Evolutionary conservation across 2,888 invertebrate species (phyloP).

Genomic region (Melieria omissa): DNA sequence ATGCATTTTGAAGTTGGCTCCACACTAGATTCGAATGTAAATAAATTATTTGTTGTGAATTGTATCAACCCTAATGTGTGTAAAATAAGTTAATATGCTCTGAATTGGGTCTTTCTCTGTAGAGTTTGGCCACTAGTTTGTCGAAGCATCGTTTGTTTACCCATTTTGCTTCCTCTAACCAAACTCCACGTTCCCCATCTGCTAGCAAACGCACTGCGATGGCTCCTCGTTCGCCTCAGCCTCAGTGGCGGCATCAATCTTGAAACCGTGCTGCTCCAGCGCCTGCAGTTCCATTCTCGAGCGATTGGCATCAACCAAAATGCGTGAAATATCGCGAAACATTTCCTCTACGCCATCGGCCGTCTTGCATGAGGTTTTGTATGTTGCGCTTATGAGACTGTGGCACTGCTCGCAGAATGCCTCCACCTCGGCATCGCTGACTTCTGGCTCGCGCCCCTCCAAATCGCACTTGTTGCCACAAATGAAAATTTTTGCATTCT

Average conservation of each 20-base stretch:
- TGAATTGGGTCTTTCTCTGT: too few species aligned
- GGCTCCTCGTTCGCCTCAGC: slow-evolving; percentile 67
- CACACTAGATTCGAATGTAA: too few species aligned
- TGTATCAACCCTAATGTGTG: too few species aligned
- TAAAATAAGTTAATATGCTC: too few species aligned
- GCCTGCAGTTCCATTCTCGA: slow-evolving; percentile 85
- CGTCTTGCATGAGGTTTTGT: slow-evolving; percentile 90
- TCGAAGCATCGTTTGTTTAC: background rate
- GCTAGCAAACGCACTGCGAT: slow-evolving; percentile 64
- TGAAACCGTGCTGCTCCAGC: slow-evolving; percentile 81
- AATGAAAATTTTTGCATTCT: slow-evolving; percentile 94
- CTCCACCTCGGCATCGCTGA: slow-evolving; percentile 88
- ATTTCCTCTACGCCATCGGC: slow-evolving; percentile 89
- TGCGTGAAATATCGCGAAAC: slow-evolving; percentile 88
- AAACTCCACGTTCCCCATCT: slow-evolving; percentile 62
- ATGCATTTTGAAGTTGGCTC: too few species aligned
- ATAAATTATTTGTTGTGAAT: too few species aligned
- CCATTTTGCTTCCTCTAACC: slow-evolving; percentile 38
- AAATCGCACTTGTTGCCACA: slow-evolving; percentile 93
- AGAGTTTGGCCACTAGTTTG: too few species aligned
- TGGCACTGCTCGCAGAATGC: slow-evolving; percentile 93
- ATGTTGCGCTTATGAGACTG: slow-evolving; percentile 86
- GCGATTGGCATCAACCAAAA: slow-evolving; percentile 81
- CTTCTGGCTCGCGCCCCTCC: slow-evolving; percentile 77
- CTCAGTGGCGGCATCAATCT: slow-evolving; percentile 70